Evolutionary conservation across 2,113 vertebrate genomes (phyloP).

Genomic region (Tyrannus savana): DNA sequence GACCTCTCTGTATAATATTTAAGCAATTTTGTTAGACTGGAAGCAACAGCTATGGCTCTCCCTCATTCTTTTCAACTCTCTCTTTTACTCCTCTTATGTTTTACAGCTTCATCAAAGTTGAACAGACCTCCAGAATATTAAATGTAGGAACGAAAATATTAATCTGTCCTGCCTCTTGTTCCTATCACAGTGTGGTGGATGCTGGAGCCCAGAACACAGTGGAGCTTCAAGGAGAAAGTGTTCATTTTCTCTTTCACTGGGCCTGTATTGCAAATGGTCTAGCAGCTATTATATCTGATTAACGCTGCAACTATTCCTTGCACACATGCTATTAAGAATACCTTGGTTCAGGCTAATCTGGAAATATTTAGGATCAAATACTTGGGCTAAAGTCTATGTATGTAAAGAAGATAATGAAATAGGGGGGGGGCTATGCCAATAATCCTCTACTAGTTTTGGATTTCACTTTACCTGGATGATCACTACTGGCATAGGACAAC

Average conservation of each 20-base stretch:
- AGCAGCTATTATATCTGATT: background rate
- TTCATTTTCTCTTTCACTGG: background rate
- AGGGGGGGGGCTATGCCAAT: background rate
- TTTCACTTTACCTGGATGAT: conserved; percentile 80
- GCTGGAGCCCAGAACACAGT: background rate
- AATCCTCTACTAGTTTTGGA: background rate
- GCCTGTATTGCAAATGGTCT: background rate
- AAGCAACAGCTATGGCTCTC: background rate
- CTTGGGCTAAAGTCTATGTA: background rate
- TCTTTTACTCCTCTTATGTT: background rate
- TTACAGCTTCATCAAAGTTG: background rate
- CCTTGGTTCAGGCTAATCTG: background rate
- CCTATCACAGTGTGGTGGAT: background rate
- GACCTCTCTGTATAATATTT: background rate
- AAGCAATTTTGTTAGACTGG: background rate
- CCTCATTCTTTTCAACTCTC: background rate
- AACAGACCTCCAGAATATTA: background rate
- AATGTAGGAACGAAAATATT: background rate
- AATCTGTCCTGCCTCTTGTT: background rate
- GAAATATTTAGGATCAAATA: background rate
- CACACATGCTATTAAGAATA: background rate
- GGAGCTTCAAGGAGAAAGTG: background rate
- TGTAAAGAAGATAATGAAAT: background rate
- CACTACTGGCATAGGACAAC: conserved; percentile 82
- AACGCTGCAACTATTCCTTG: background rate